phyloP scores from a whole-genome alignment of 2,113 vertebrate species.

The Meles meles region DNA sequence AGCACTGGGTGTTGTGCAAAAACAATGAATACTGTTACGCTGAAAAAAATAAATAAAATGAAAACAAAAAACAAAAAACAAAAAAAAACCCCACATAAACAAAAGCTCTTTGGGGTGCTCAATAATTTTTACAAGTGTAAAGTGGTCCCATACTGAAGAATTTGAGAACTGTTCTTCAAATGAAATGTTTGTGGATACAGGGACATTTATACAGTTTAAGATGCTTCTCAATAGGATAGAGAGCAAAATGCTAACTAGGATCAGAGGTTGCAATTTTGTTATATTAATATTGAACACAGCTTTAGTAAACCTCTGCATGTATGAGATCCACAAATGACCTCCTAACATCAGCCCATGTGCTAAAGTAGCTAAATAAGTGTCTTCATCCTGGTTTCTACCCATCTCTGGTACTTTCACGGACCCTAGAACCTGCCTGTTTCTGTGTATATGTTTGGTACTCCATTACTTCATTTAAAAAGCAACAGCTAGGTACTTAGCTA shows the following conservation, averaged over 20 bases:
- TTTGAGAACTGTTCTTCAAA: neutral
- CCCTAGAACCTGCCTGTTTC: neutral
- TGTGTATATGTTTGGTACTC: neutral
- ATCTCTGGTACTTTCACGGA: neutral
- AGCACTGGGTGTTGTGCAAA: too few species aligned
- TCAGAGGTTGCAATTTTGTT: neutral
- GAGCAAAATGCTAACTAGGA: neutral
- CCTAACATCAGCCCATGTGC: neutral
- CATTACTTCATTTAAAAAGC: neutral
- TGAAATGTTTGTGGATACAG: neutral
- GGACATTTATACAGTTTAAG: neutral
- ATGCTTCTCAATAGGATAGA: neutral
- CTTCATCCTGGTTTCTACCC: neutral
- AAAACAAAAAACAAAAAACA: too few species aligned
- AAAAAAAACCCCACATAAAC: neutral
- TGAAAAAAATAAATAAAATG: too few species aligned
- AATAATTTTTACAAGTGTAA: neutral
- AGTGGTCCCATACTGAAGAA: neutral
- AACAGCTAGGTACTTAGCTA: neutral
- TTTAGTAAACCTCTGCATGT: neutral
- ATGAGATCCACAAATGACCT: neutral
- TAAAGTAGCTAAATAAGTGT: neutral
- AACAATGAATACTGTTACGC: too few species aligned
- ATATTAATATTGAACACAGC: neutral
- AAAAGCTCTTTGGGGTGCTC: neutral